Evolutionary conservation across 2,888 invertebrate genomes (phyloP).

Genomic region (Andrena bicolor): DNA sequence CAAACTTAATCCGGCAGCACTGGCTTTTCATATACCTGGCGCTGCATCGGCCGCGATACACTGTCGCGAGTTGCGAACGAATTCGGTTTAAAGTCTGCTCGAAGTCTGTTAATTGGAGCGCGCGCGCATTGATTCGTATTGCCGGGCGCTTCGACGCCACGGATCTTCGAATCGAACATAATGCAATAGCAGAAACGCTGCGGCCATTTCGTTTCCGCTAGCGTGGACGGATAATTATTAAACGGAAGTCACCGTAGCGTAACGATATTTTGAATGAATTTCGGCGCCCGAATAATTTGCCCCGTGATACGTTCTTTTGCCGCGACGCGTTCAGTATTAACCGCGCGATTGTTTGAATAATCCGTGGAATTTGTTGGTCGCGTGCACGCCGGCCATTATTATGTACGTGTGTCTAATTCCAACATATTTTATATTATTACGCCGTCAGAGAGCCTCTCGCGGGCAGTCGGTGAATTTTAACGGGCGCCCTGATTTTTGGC

Average conservation of each 20-base stretch:
- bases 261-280: slow-evolving; percentile 57
- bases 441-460: slow-evolving; percentile 24
- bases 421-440: slow-evolving; percentile 42
- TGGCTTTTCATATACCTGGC: neutral
- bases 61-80: neutral
- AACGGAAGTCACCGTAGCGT: slow-evolving; percentile 41
- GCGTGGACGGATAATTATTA: slow-evolving; percentile 35
- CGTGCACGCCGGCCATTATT: slow-evolving; percentile 21
- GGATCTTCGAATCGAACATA: neutral
- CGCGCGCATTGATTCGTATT: neutral
- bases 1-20: neutral
- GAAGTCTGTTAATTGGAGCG: slow-evolving; percentile 5
- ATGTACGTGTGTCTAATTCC: slow-evolving; percentile 44
- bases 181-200: no score
- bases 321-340: slow-evolving; percentile 42
- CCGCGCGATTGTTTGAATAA: slow-evolving; percentile 62
- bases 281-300: slow-evolving; percentile 51
- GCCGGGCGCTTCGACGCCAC: neutral
- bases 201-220: neutral
- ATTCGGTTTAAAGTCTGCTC: neutral
- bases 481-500: slow-evolving; percentile 34
- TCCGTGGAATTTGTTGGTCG: slow-evolving; percentile 57
- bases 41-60: neutral
- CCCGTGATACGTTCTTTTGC: slow-evolving; percentile 58
- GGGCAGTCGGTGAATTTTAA: slow-evolving; percentile 54